Conservation (phyloP, 1,140 invertebrate species). For the Anastatus disparis region DNA sequence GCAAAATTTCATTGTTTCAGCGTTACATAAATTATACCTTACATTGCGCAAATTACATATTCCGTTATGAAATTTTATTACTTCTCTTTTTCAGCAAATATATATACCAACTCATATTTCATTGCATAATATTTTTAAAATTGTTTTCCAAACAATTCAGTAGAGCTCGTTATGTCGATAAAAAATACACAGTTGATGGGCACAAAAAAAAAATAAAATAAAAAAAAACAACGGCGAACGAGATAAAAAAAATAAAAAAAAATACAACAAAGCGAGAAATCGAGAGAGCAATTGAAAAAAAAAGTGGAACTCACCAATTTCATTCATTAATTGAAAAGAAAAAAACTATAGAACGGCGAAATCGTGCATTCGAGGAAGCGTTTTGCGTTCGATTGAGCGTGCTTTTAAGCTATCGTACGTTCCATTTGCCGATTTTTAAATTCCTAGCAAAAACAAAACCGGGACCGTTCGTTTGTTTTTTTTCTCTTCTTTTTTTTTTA, state of each 20-base stretch:
- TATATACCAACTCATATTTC: too few species aligned
- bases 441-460: conserved; percentile 27
- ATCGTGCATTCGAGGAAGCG: neutral
- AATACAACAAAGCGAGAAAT: neutral
- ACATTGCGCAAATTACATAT: too few species aligned
- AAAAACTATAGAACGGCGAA: neutral
- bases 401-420: neutral
- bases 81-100: too few species aligned
- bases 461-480: neutral
- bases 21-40: too few species aligned
- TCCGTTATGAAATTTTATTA: too few species aligned
- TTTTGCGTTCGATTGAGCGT: conserved; percentile 20
- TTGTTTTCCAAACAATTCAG: too few species aligned
- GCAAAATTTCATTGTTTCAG: too few species aligned
- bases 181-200: too few species aligned
- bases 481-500: too few species aligned
- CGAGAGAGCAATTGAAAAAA: conserved; percentile 11
- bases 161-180: too few species aligned
- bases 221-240: neutral
- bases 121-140: too few species aligned
- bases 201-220: too few species aligned
- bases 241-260: neutral
- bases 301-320: neutral
- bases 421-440: conserved; percentile 27
- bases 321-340: conserved; percentile 17